Base-by-base conservation (phyloP, 2,888 invertebrate genomes). In the Eumerus sabulonum region DNA sequence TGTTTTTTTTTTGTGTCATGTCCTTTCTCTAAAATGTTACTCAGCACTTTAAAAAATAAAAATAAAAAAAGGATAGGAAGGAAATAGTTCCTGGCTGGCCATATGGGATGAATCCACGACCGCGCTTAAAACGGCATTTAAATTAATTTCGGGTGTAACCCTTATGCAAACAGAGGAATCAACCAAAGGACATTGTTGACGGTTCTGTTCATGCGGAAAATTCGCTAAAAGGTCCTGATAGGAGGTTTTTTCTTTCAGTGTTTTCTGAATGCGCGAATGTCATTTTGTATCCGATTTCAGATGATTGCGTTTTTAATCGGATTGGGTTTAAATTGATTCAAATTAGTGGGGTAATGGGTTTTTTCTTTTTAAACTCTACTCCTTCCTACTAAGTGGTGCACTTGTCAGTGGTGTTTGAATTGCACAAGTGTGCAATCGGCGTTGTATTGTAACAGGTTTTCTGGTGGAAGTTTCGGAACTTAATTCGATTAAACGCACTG, bases 231-330 rank as follows among this genome's bases (percentile, higher is more conserved):
- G 79, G 79, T 74, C 56, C 79, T 73, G n/a, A n/a, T n/a, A n/a
- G n/a, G n/a, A n/a, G n/a, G n/a, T n/a, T n/a, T n/a, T n/a, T n/a
- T n/a, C n/a, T n/a, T 44, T 40, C 3, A 51, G 54, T 45, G 36
- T 51, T 50, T 19, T 63, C 64, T 13, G 35, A 70, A 63, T 57
- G 38, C 17, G 38, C n/a, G 38, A n/a, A 27, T 12, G 71, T 57
- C 67, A 68, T 74, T 74, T 70, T 79, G 74, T 74, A 79, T 68
- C 13, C 74, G 79, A 74, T 68, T 73, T 79, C 74, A 70, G 79
- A 74, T 79, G 79, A 79, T 79, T 79, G 79, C 73, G 47, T 70
- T 79, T 79, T 79, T 79, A 79, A 79, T 79, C 79, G 79, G 79
- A 79, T 79, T 79, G 63, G 38, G 51, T 68, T 74, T 79, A 79